Conservation (phyloP, 2,888 invertebrate species). For the Patella depressa region DNA sequence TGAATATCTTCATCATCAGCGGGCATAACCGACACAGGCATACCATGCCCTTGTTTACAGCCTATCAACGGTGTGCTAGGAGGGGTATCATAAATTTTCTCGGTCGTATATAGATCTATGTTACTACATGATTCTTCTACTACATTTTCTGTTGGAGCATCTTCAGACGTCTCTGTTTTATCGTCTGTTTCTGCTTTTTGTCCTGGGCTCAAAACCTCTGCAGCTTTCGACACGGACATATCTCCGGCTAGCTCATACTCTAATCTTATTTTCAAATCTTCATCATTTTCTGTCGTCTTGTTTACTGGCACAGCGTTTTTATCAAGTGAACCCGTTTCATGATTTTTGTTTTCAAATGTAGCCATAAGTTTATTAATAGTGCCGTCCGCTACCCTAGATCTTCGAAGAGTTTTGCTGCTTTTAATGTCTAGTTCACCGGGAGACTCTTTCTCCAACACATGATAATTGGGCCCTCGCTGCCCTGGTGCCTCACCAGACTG, state of each 20-base stretch:
- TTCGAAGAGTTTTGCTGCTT: background rate
- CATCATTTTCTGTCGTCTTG: background rate
- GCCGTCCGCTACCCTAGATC: background rate
- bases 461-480: background rate
- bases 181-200: too few species aligned
- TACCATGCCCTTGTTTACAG: conserved; percentile 1
- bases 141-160: too few species aligned
- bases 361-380: background rate
- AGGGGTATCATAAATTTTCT: background rate
- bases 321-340: background rate
- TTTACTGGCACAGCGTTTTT: background rate
- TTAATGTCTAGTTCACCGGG: background rate
- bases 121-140: too few species aligned
- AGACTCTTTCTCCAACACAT: background rate
- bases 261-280: too few species aligned
- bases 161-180: too few species aligned
- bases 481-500: background rate
- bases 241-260: too few species aligned
- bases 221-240: background rate
- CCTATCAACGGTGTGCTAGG: background rate
- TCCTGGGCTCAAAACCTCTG: background rate
- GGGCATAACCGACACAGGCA: background rate
- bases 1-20: background rate
- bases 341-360: background rate
- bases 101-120: background rate